These are phyloP conservation scores for Hofmannophila pseudospretella DNA, from an alignment of 2,888 invertebrate genomes.

Conservation along the genomic window DNA sequence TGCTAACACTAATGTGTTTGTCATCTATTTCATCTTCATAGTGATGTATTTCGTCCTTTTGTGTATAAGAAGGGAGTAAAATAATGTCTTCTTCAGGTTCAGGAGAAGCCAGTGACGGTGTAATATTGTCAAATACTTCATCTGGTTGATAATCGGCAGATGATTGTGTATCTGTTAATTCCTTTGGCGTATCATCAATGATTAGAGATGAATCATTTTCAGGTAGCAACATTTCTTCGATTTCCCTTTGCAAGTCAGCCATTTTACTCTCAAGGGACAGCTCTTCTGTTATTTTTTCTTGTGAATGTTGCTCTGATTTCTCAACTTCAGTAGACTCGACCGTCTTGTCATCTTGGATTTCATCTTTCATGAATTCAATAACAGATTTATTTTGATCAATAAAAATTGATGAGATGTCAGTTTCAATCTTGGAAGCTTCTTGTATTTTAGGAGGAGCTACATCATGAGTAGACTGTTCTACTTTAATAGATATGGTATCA, in stretches of 20 bases:
- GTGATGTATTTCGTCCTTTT: conserved; percentile 1
- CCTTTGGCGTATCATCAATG: conserved; percentile 55
- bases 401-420: not conserved
- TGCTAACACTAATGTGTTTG: conserved; percentile 46
- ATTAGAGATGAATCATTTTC: conserved; percentile 61
- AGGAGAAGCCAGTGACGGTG: conserved; percentile 52
- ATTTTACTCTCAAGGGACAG: conserved; percentile 67
- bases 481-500: conserved; percentile 44
- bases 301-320: conserved; percentile 11
- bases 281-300: conserved; percentile 46
- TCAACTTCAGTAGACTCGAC: conserved; percentile 17
- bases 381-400: conserved; percentile 3
- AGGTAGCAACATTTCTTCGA: conserved; percentile 67
- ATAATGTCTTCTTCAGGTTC: conserved; percentile 43
- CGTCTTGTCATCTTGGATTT: conserved; percentile 23
- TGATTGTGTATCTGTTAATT: conserved; percentile 42
- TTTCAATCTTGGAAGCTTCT: conserved; percentile 6
- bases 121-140: conserved; percentile 48
- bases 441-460: conserved; percentile 8
- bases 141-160: conserved; percentile 52
- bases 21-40: conserved; percentile 30
- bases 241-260: conserved; percentile 70
- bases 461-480: conserved; percentile 22
- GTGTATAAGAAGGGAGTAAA: not conserved
- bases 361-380: conserved; percentile 20